Conservation (phyloP, 2,888 invertebrate genomes). For the Napeogenes sylphis region DNA sequence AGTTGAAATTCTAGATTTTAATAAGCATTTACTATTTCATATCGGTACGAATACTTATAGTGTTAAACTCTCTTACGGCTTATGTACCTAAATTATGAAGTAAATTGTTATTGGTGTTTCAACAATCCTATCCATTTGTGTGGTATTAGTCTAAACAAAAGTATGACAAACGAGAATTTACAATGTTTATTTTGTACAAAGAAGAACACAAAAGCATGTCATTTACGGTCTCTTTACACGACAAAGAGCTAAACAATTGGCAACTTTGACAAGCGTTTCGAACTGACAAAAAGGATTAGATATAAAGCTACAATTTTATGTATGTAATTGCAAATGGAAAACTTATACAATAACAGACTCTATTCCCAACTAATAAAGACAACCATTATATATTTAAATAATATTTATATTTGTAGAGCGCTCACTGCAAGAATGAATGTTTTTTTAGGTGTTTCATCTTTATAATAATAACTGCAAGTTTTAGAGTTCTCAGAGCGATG, state of each 20-base stretch:
- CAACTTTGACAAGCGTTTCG: conserved; percentile 67
- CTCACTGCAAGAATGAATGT: conserved; percentile 38
- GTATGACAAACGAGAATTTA: conserved; percentile 55
- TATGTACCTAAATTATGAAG: conserved; percentile 19
- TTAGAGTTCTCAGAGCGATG: conserved; percentile 18
- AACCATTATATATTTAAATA: conserved; percentile 4
- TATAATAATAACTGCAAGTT: conserved; percentile 54
- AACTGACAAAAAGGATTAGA: conserved; percentile 70
- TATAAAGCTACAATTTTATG: conserved; percentile 33
- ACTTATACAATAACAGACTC: conserved; percentile 37
- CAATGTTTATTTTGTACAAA: conserved; percentile 65
- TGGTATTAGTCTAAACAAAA: conserved; percentile 55
- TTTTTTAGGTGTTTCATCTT: conserved; percentile 61
- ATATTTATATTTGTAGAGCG: conserved; percentile 22
- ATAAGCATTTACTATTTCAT: no score
- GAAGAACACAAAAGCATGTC: conserved; percentile 61
- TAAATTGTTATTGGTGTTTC: conserved; percentile 19
- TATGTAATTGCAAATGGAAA: conserved; percentile 19
- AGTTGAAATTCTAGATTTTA: no score
- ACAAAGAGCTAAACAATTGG: conserved; percentile 67
- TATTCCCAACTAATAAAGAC: conserved; percentile 30
- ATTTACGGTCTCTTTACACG: conserved; percentile 61
- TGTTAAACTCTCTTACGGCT: no score
- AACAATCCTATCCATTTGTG: conserved; percentile 47
- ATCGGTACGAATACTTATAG: no score